Conservation (phyloP, 2,113 vertebrate species). For the Orthochromis indermauri region DNA sequence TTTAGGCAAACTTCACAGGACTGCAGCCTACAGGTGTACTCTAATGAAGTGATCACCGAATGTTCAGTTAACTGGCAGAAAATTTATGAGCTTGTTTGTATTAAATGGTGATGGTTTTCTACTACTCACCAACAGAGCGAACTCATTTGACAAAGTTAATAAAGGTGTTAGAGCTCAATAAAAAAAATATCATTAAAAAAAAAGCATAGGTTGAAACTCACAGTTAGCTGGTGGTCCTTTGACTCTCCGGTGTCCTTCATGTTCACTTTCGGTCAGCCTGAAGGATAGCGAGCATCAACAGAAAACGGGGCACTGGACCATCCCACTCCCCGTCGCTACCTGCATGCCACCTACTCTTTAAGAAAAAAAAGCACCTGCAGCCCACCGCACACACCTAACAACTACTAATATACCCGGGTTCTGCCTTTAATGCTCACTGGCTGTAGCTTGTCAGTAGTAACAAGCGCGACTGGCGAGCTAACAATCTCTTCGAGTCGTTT, state of each 20-base stretch:
- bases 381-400: background rate
- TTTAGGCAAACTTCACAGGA: background rate
- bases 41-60: background rate
- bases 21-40: background rate
- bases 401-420: background rate
- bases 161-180: background rate
- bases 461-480: background rate
- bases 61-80: background rate
- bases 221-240: slow-evolving; percentile 77
- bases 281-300: background rate
- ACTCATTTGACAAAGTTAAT: background rate
- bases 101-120: background rate
- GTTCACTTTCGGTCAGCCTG: background rate
- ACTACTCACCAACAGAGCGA: background rate
- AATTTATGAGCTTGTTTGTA: background rate
- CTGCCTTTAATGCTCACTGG: background rate
- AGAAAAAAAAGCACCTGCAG: background rate
- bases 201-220: slow-evolving; percentile 25
- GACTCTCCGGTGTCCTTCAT: slow-evolving; percentile 73
- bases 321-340: background rate
- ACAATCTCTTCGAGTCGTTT: background rate
- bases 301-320: slow-evolving; percentile 15
- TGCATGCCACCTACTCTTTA: background rate
- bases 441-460: background rate
- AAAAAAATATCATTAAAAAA: background rate